Conservation (phyloP, 1,140 invertebrate species). For the Brachionus angularis region DNA sequence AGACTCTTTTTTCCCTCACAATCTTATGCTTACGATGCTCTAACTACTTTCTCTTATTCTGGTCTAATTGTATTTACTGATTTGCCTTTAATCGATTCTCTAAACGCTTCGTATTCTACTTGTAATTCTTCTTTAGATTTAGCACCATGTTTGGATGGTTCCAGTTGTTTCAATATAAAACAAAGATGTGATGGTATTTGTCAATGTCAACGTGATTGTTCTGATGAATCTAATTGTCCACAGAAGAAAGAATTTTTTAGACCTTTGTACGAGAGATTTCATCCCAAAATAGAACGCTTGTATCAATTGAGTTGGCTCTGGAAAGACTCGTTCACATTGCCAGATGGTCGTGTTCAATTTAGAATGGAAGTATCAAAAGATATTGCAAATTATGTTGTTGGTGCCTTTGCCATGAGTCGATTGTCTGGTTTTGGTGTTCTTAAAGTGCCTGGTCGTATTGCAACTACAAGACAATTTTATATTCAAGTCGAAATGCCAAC, state of each 20-base stretch:
- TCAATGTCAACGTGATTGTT: conserved; percentile 74
- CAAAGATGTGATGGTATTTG: conserved; percentile 72
- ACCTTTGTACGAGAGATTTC: conserved; percentile 49
- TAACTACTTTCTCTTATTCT: conserved; percentile 62
- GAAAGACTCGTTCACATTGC: conserved; percentile 47
- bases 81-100: conserved; percentile 58
- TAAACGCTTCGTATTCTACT: conserved; percentile 50
- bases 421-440: conserved; percentile 79
- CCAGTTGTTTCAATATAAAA: conserved; percentile 68
- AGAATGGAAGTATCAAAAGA: conserved; percentile 75
- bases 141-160: conserved; percentile 68
- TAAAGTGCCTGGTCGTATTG: conserved; percentile 64
- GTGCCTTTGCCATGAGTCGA: conserved; percentile 81
- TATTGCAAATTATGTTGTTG: conserved; percentile 85
- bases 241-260: conserved; percentile 66
- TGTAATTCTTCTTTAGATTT: conserved; percentile 72
- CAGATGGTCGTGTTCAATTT: conserved; percentile 63
- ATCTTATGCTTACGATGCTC: conserved; percentile 26
- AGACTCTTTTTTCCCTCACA: conserved; percentile 38
- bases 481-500: conserved; percentile 89
- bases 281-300: conserved; percentile 62
- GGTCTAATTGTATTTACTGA: conserved; percentile 80
- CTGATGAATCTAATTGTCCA: conserved; percentile 79
- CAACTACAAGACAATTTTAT: conserved; percentile 80
- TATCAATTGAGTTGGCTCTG: conserved; percentile 35